Conservation (phyloP, 2,797 vertebrate genomes). For the Rhadinocentrus ornatus region DNA sequence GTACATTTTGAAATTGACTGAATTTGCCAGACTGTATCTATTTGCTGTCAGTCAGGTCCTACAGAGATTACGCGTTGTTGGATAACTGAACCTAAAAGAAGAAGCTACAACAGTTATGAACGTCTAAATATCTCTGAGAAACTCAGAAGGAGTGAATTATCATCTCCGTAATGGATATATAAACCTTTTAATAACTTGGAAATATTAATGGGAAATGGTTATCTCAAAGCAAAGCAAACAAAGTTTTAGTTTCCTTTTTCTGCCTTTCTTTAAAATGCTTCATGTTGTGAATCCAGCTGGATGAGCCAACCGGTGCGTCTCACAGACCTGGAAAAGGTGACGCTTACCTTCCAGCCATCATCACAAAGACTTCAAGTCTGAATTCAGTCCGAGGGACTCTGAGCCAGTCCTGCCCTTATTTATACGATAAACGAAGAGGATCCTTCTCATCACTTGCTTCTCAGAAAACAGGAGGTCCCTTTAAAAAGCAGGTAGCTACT, state of each 20-base stretch:
- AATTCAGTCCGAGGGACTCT: constrained; percentile 66
- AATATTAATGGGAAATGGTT: not conserved
- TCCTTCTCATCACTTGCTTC: constrained; percentile 78
- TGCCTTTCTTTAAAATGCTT: not conserved
- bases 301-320: constrained; percentile 37
- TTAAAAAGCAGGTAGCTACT: constrained; percentile 67
- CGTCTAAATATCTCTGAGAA: not conserved
- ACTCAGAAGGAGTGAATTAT: not conserved
- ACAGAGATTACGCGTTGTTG: not conserved
- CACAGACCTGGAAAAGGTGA: constrained; percentile 47
- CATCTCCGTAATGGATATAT: not conserved
- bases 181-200: not conserved
- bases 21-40: not conserved
- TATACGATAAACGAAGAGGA: constrained; percentile 71
- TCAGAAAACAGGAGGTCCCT: constrained; percentile 53
- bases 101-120: no score
- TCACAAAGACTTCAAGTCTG: constrained; percentile 67
- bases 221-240: not conserved
- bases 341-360: constrained; percentile 77
- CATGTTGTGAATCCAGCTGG: constrained; percentile 52
- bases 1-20: not conserved
- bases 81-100: no score
- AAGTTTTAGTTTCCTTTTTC: not conserved
- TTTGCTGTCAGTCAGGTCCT: no score
- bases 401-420: constrained; percentile 80